These are phyloP conservation scores for Leptinotarsa texana DNA, from an alignment of 1,140 invertebrate genomes.

Conservation along the genomic window DNA sequence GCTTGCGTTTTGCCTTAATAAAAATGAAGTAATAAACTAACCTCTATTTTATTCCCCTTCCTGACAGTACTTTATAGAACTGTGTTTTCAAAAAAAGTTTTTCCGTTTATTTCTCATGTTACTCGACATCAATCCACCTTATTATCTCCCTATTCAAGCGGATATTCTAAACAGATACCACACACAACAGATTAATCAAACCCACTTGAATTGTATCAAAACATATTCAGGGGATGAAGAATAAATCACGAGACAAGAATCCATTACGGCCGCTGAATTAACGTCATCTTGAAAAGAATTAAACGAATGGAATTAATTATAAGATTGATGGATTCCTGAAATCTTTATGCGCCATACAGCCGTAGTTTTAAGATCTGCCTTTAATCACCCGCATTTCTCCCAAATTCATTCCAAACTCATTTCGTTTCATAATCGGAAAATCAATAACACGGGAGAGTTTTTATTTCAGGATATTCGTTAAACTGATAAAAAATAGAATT, in stretches of 20 bases:
- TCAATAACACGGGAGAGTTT: constrained; percentile 31
- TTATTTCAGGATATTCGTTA: not conserved
- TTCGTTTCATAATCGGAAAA: constrained; percentile 38
- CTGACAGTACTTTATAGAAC: too few species aligned
- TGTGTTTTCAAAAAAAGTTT: too few species aligned
- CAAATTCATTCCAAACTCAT: constrained; percentile 39
- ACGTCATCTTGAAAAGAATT: constrained; percentile 58
- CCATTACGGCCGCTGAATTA: constrained; percentile 55
- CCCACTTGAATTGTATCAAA: constrained; percentile 47
- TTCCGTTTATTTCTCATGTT: too few species aligned
- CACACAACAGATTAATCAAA: constrained; percentile 36
- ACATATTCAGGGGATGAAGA: constrained; percentile 45
- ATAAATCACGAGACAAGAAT: constrained; percentile 52
- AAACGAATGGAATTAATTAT: constrained; percentile 58
- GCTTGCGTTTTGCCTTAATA: too few species aligned
- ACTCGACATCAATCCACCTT: too few species aligned
- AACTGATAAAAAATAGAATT: too few species aligned
- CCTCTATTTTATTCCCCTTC: too few species aligned
- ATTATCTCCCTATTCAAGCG: too few species aligned
- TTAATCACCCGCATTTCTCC: constrained; percentile 43
- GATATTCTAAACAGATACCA: constrained; percentile 22
- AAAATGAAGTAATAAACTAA: too few species aligned
- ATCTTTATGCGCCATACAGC: constrained; percentile 37
- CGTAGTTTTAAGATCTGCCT: constrained; percentile 41
- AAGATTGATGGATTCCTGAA: constrained; percentile 54